Evolutionary conservation across 2,113 vertebrate genomes (phyloP), one percentile per base, ranked within the genome.

Genomic region (Perognathus longimembris): DNA sequence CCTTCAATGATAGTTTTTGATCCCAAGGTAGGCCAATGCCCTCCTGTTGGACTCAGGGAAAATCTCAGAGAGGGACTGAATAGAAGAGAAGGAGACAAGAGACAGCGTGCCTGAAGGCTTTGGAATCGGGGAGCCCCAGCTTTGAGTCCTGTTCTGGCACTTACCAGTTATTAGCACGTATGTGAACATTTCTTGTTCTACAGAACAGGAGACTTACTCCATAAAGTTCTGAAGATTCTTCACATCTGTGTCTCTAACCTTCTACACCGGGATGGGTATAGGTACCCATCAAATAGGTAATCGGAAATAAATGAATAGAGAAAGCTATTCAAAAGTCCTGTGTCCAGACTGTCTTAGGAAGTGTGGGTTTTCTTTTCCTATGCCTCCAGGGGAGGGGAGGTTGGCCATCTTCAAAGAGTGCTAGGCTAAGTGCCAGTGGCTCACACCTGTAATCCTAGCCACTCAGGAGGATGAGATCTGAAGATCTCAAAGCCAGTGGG

Each of bases 1-100:
- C 59, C 75, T 85, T n/a, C 12, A 70, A 40, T 67, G 77, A 20
- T 61, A 42, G 36, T 93, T 87, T 77, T 88, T 71, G 77, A 63
- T 90, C 40, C 64, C 28, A 6, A 0, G 2, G 34, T 45, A 80
- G 59, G 54, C 92, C 92, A 73, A 69, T n/a, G 42, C 54, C n/a
- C 32, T 87, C 66, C 38, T 45, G 34, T 54, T 90, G 71, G 57
- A 67, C 54, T 70, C 40, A n/a, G n/a, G 81, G 70, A 74, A 85
- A 84, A 69, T 71, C 70, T 69, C 38, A n/a, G 70, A n/a, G 70
- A 50, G 30, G 20, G 70, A 34, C 63, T 10, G 38, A 69, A 77
- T 54, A 36, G 80, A 54, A 59, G 66, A 71, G 54, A 50, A 36
- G 6, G 61, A 79, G 63, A 50, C n/a, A 10, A 7, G 61, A 79